A percentile compares a stretch with the other conserved stretches of the same genome.
Evolutionary conservation across 2,797 vertebrate genomes (phyloP).

Genomic region (Channa striata): DNA sequence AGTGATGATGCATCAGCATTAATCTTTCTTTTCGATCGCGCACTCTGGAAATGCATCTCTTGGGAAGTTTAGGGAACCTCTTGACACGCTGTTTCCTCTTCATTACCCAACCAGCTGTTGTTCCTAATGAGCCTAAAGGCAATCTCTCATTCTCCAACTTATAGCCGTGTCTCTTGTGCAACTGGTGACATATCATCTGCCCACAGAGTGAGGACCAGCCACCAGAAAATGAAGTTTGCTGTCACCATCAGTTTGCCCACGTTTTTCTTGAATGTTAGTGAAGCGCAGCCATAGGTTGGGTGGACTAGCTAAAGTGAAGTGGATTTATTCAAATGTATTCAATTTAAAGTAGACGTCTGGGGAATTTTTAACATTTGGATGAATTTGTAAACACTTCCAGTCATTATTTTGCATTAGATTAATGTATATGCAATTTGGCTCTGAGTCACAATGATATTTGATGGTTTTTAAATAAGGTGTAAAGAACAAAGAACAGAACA

Average conservation of each 20-base stretch:
- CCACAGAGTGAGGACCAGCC: constrained; percentile 53
- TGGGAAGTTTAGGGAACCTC: constrained; percentile 83
- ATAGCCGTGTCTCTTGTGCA: constrained; percentile 69
- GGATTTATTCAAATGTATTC: constrained; percentile 31
- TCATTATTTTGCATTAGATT: constrained; percentile 23
- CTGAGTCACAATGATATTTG: background rate
- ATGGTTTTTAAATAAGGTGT: constrained; percentile 13
- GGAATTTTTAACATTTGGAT: constrained; percentile 5
- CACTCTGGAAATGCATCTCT: constrained; percentile 78
- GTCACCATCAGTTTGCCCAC: constrained; percentile 26
- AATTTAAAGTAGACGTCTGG: constrained; percentile 30
- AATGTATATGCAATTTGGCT: constrained; percentile 12
- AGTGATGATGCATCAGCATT: constrained; percentile 82
- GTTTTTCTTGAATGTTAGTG: constrained; percentile 23
- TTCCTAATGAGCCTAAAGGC: constrained; percentile 87
- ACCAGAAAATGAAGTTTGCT: constrained; percentile 51
- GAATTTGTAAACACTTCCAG: constrained; percentile 9
- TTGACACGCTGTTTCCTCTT: constrained; percentile 87
- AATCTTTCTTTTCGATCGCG: constrained; percentile 76
- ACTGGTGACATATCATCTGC: constrained; percentile 75
- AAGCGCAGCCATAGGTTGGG: constrained; percentile 11
- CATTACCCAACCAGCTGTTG: constrained; percentile 90
- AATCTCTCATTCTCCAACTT: constrained; percentile 80
- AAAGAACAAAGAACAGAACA: constrained; percentile 8
- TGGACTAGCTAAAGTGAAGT: constrained; percentile 8